phyloP scores from a whole-genome alignment of 2,888 invertebrate genomes.

The Antheraea yamamai region DNA sequence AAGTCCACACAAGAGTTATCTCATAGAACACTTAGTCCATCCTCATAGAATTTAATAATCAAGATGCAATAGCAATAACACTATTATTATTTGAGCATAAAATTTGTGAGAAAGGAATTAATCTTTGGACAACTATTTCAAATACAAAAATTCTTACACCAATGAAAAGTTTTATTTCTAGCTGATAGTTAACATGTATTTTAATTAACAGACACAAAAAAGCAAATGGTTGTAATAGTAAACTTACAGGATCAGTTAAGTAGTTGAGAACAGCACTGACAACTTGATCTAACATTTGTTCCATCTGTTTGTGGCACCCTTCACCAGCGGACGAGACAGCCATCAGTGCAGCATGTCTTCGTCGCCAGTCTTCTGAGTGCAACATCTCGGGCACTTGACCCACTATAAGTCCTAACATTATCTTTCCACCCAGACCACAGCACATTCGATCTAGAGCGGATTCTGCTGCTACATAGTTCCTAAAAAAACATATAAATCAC shows the following conservation, averaged over 20 bases:
- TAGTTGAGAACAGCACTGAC: slow-evolving; percentile 94
- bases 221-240: background rate
- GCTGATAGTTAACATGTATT: background rate
- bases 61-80: no score
- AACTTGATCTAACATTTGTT: slow-evolving; percentile 94
- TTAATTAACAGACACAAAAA: background rate
- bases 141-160: no score
- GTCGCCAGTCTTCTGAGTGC: slow-evolving; percentile 90
- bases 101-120: no score
- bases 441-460: slow-evolving; percentile 97
- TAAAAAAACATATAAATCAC: slow-evolving; percentile 48
- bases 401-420: slow-evolving; percentile 94
- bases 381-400: slow-evolving; percentile 94
- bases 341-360: slow-evolving; percentile 98
- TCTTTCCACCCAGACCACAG: slow-evolving; percentile 96
- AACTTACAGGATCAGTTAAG: slow-evolving; percentile 89
- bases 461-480: slow-evolving; percentile 97
- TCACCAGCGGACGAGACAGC: slow-evolving; percentile 99
- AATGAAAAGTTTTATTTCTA: no score
- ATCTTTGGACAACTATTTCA: no score
- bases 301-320: slow-evolving; percentile 99
- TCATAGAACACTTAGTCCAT: no score
- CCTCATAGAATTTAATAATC: no score
- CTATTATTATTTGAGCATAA: no score
- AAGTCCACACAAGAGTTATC: no score